Evolutionary conservation across 2,888 invertebrate genomes (phyloP).

Genomic region (Archips xylosteana): DNA sequence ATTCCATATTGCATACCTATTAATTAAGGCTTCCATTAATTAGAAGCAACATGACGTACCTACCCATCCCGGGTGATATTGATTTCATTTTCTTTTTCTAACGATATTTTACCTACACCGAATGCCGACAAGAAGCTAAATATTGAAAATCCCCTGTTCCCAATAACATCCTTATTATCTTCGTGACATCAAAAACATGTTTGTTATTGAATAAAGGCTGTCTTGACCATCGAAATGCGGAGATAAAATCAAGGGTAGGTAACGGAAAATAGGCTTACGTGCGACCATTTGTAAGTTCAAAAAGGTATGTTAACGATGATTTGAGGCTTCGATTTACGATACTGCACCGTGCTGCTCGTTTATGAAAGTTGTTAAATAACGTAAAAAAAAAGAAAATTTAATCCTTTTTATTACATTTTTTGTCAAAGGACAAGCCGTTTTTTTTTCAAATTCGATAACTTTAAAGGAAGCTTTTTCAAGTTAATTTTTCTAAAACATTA

Average conservation of each 20-base stretch:
- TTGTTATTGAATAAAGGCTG: constrained; percentile 32
- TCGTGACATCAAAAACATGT: constrained; percentile 38
- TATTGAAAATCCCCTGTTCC: constrained; percentile 4
- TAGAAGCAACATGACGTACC: too few relatives aligned
- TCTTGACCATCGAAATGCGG: constrained; percentile 28
- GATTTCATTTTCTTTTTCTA: background rate
- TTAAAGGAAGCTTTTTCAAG: too few relatives aligned
- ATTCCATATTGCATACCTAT: too few relatives aligned
- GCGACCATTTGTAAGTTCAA: constrained; percentile 15
- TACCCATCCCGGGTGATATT: too few relatives aligned
- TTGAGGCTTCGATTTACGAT: constrained; percentile 2
- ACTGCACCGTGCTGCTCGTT: background rate
- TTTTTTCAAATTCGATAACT: too few relatives aligned
- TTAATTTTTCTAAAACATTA: too few relatives aligned
- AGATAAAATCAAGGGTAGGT: constrained; percentile 24
- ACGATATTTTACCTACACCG: background rate
- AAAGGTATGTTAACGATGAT: constrained; percentile 3
- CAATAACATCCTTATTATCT: constrained; percentile 32
- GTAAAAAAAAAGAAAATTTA: background rate
- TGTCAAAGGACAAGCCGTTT: too few relatives aligned
- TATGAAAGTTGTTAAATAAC: background rate
- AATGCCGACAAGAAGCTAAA: constrained; percentile 12
- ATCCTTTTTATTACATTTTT: background rate
- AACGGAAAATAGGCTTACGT: constrained; percentile 25
- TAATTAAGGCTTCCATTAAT: too few relatives aligned